These are phyloP conservation scores for Danionella cerebrum DNA, from an alignment of 2,113 vertebrate genomes.

Conservation along the genomic window DNA sequence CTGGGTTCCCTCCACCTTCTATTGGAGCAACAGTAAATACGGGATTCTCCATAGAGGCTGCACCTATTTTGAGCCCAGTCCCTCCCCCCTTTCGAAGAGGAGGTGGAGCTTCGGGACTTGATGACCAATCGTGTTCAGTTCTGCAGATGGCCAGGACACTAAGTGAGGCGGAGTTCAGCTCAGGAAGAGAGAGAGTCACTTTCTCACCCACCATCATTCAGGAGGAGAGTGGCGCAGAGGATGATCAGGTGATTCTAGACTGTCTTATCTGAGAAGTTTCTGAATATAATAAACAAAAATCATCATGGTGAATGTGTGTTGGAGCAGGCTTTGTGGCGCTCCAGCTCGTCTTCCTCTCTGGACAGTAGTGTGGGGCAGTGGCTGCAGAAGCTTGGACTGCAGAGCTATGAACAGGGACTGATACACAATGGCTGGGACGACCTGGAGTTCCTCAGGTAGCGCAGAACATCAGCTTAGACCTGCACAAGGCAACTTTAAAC, in stretches of 20 bases:
- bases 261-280: too few relatives aligned
- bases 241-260: constrained; percentile 77
- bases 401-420: constrained; percentile 84
- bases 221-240: constrained; percentile 87
- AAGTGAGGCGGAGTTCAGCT: constrained; percentile 82
- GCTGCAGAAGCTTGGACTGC: constrained; percentile 81
- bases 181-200: constrained; percentile 70
- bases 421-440: constrained; percentile 96
- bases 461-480: too few relatives aligned
- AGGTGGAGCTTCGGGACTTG: constrained; percentile 48
- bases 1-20: constrained; percentile 25
- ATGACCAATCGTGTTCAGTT: constrained; percentile 91
- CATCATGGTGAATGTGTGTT: background rate
- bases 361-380: constrained; percentile 83
- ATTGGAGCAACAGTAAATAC: too few relatives aligned
- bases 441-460: constrained; percentile 94
- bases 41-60: constrained; percentile 55
- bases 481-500: too few relatives aligned
- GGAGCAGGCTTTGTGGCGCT: constrained; percentile 58
- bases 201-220: constrained; percentile 76
- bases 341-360: constrained; percentile 34
- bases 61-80: constrained; percentile 11
- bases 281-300: too few relatives aligned
- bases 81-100: constrained; percentile 40
- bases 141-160: constrained; percentile 93